Evolutionary conservation across 1,140 invertebrate genomes (phyloP).

Genomic region (Panagrolaimus sp.): DNA sequence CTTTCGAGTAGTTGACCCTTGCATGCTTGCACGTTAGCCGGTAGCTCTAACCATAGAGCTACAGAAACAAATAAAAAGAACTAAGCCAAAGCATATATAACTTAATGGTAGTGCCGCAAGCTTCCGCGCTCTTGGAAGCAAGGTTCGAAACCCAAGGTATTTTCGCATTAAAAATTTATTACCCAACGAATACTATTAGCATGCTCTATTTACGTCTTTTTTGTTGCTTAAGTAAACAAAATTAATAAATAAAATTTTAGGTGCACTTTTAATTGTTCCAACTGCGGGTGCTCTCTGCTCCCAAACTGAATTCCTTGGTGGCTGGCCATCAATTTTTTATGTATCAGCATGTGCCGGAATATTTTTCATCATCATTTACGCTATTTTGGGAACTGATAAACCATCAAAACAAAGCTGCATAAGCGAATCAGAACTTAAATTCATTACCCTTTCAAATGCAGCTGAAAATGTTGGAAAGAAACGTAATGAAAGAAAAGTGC

Average conservation of each 20-base stretch:
- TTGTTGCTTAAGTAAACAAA: neutral
- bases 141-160: too few relatives aligned
- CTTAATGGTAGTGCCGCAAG: too few relatives aligned
- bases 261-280: conserved; percentile 54
- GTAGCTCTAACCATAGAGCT: too few relatives aligned
- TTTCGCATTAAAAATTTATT: too few relatives aligned
- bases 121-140: too few relatives aligned
- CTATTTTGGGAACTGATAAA: conserved; percentile 54
- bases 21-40: too few relatives aligned
- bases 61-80: too few relatives aligned
- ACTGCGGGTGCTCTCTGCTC: conserved; percentile 53
- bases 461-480: conserved; percentile 53
- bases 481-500: conserved; percentile 48
- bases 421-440: conserved; percentile 42
- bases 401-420: conserved; percentile 56
- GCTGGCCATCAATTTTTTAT: conserved; percentile 58
- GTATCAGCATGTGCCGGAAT: conserved; percentile 52
- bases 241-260: conserved; percentile 27
- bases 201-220: too few relatives aligned
- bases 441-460: conserved; percentile 52
- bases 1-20: too few relatives aligned
- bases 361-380: conserved; percentile 52
- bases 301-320: conserved; percentile 53
- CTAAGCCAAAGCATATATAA: too few relatives aligned
- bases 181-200: too few relatives aligned